Evolutionary conservation across 2,113 vertebrate genomes (phyloP).

Genomic region (Hippocampus zosterae): DNA sequence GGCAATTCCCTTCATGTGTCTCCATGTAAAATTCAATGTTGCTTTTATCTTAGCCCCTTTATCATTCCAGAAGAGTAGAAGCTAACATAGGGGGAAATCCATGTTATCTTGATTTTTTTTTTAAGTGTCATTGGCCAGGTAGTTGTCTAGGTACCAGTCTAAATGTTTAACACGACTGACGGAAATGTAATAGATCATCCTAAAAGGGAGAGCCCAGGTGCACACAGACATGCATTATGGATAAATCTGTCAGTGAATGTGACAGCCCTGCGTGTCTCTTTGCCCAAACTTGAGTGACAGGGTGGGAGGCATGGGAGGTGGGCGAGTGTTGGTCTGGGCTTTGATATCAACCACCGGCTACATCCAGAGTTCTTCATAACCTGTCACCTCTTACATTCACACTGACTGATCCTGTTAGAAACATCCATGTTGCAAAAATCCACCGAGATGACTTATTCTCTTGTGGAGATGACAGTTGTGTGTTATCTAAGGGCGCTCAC

Average conservation of each 20-base stretch:
- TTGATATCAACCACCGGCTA: conserved; percentile 52
- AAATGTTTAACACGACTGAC: background rate
- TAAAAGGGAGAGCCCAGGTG: conserved; percentile 37
- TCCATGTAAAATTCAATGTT: background rate
- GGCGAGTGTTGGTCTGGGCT: background rate
- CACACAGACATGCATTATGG: conserved; percentile 20
- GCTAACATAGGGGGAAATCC: background rate
- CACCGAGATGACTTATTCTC: background rate
- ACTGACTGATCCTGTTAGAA: conserved; percentile 38
- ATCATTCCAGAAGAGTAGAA: background rate
- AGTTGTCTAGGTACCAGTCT: conserved; percentile 1
- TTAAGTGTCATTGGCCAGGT: background rate
- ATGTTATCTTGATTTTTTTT: background rate
- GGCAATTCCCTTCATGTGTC: no score
- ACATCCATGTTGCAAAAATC: background rate
- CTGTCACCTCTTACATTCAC: conserved; percentile 45
- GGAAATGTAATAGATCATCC: conserved; percentile 6
- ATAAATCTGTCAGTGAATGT: conserved; percentile 28
- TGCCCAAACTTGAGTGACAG: conserved; percentile 51
- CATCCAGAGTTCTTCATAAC: conserved; percentile 48
- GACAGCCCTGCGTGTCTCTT: conserved; percentile 40
- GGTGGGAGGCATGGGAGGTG: conserved; percentile 13
- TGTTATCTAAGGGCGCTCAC: conserved; percentile 65
- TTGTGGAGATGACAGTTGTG: background rate
- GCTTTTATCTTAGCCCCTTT: background rate